Evolutionary conservation across 2,113 vertebrate species (phyloP), one percentile per base, ranked within the genome.

Genomic region (Pardalotus punctatus): DNA sequence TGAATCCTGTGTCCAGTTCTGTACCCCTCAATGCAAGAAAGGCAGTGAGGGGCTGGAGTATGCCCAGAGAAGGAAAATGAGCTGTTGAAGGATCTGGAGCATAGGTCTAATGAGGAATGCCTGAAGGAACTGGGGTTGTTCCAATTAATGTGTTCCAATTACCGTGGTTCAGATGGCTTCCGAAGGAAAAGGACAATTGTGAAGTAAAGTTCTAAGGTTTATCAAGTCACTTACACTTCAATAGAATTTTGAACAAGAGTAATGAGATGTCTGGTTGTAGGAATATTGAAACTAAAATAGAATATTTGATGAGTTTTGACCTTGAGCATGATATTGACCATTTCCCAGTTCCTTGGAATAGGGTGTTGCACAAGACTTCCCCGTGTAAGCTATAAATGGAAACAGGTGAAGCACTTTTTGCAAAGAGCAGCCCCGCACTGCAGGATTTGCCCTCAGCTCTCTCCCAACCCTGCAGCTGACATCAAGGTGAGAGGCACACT

Each of bases 341-440:
- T 23, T 14, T 28, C 16, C 4, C 17, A 9, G 5, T 69, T 74
- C 29, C 1, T 0, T 5, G 5, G 5, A 40, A 12, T 0, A 1
- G 6, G 5, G 3, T 33, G 10, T 79, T 86, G 33, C 6, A 0
- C 69, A 56, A 66, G 61, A 15, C 28, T 31, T 8, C 43, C 21
- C 11, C 20, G 22, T 11, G 28, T 6, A 1, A 60, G 36, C 36
- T 71, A 92, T 82, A 92, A 94, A 79, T 28, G 13, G 0, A 9
- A 45, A 11, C 6, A 19, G n/a, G 36, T 0, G 51, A 78, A 57
- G 22, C 0, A 0, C 25, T 12, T 21, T 25, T 15, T 5, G 0
- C 18, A 33, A 4, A 12, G 5, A 2, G 22, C 51, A 47, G 42
- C 17, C 4, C 29, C 0, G 1, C 29, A 7, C 47, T 23, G 36